phyloP scores from a whole-genome alignment of 2,888 invertebrate genomes.

The Volucella inflata region DNA sequence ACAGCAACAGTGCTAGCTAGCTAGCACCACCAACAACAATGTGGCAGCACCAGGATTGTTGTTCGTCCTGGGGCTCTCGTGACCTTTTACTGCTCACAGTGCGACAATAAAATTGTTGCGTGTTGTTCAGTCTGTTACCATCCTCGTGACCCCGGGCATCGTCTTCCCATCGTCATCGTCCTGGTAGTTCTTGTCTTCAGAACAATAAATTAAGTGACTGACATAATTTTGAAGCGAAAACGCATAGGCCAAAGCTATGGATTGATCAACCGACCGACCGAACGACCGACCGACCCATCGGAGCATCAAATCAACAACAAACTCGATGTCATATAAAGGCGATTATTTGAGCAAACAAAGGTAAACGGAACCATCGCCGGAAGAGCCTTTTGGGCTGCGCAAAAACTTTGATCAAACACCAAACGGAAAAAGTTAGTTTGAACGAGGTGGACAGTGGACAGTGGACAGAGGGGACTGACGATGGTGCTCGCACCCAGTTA shows the following conservation, averaged over 20 bases:
- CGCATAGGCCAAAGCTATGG: background rate
- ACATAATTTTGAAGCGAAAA: conserved; percentile 80
- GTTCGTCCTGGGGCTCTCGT: conserved; percentile 61
- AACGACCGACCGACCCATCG: conserved; percentile 32
- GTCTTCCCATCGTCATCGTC: conserved; percentile 23
- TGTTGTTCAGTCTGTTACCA: conserved; percentile 44
- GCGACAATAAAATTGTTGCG: conserved; percentile 64
- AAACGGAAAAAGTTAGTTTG: conserved; percentile 16
- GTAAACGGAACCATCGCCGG: conserved; percentile 53
- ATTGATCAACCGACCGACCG: conserved; percentile 46
- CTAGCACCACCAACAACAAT: conserved; percentile 30
- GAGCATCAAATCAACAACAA: conserved; percentile 39
- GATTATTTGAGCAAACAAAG: conserved; percentile 72
- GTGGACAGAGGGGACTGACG: conserved; percentile 32
- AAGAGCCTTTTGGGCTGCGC: conserved; percentile 6
- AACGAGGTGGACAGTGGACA: conserved; percentile 19
- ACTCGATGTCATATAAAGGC: conserved; percentile 67
- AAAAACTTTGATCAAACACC: conserved; percentile 12
- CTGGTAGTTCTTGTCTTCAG: conserved; percentile 42
- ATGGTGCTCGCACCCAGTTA: conserved; percentile 62
- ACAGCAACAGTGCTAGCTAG: conserved; percentile 67
- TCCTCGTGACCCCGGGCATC: conserved; percentile 61
- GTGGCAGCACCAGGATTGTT: conserved; percentile 11
- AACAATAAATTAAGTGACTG: conserved; percentile 82
- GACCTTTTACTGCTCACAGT: conserved; percentile 69